phyloP scores from a whole-genome alignment of 2,797 vertebrate genomes.

The Aplochiton taeniatus region DNA sequence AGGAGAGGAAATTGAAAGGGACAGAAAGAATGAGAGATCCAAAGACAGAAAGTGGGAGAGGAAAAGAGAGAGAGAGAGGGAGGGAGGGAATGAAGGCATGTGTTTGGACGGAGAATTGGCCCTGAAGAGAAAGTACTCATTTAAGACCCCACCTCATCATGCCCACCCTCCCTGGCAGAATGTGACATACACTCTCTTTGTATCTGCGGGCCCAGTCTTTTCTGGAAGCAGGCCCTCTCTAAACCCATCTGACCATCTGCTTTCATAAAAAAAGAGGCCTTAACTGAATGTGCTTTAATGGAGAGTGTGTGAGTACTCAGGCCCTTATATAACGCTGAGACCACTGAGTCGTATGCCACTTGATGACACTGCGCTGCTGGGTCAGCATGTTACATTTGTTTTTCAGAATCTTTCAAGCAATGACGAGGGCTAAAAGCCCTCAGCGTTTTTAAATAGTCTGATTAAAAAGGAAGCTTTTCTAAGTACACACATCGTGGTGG shows the following conservation, averaged over 20 bases:
- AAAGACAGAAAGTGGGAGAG: background rate
- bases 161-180: conserved; percentile 20
- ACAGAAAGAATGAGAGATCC: conserved; percentile 18
- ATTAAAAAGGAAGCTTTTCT: background rate
- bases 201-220: conserved; percentile 61
- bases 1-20: conserved; percentile 13
- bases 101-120: conserved; percentile 37
- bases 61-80: background rate
- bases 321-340: conserved; percentile 69
- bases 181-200: conserved; percentile 56
- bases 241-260: conserved; percentile 66
- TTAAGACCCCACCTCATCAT: conserved; percentile 14
- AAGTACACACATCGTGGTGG: no score
- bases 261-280: conserved; percentile 40
- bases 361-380: conserved; percentile 30
- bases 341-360: no score
- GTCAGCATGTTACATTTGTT: conserved; percentile 28
- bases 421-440: conserved; percentile 25
- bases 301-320: conserved; percentile 54
- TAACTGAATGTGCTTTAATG: conserved; percentile 66
- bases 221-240: conserved; percentile 49
- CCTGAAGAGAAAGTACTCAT: conserved; percentile 46
- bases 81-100: background rate
- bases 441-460: conserved; percentile 7
- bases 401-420: conserved; percentile 26